Conservation (phyloP, 2,888 invertebrate genomes). For the Caenorhabditis doughertyi region DNA sequence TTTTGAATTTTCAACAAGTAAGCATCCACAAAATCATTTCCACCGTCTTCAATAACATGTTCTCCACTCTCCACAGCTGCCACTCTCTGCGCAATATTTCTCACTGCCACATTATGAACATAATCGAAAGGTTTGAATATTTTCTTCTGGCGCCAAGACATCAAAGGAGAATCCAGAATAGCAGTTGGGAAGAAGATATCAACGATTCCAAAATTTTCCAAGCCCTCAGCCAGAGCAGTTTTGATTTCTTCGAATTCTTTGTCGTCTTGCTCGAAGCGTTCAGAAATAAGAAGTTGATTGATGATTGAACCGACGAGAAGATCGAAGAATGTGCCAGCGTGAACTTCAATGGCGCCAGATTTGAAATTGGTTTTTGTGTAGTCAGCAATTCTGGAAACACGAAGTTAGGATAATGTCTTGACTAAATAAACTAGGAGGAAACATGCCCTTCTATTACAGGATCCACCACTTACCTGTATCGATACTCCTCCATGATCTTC, state of each 20-base stretch:
- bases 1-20: constrained; percentile 65
- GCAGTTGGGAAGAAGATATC: constrained; percentile 45
- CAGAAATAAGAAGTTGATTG: constrained; percentile 58
- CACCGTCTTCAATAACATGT: constrained; percentile 54
- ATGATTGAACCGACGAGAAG: constrained; percentile 65
- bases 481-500: constrained; percentile 59
- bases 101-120: constrained; percentile 14
- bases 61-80: constrained; percentile 33
- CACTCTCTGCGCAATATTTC: constrained; percentile 28
- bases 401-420: neutral
- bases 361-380: constrained; percentile 32
- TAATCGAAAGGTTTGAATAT: constrained; percentile 41
- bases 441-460: too few species aligned
- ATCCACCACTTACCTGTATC: constrained; percentile 30
- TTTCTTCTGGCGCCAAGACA: constrained; percentile 48
- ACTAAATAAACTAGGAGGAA: too few species aligned
- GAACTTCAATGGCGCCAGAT: constrained; percentile 34
- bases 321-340: constrained; percentile 51
- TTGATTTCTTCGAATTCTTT: constrained; percentile 40
- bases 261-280: constrained; percentile 53
- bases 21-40: constrained; percentile 68
- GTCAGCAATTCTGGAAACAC: constrained; percentile 20
- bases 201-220: constrained; percentile 40
- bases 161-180: constrained; percentile 35
- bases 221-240: constrained; percentile 1